A percentile compares a stretch with the other conserved stretches of the same genome.
These are phyloP conservation scores for Tiliacea aurago DNA, from an alignment of 2,888 invertebrate species.

Conservation along the genomic window DNA sequence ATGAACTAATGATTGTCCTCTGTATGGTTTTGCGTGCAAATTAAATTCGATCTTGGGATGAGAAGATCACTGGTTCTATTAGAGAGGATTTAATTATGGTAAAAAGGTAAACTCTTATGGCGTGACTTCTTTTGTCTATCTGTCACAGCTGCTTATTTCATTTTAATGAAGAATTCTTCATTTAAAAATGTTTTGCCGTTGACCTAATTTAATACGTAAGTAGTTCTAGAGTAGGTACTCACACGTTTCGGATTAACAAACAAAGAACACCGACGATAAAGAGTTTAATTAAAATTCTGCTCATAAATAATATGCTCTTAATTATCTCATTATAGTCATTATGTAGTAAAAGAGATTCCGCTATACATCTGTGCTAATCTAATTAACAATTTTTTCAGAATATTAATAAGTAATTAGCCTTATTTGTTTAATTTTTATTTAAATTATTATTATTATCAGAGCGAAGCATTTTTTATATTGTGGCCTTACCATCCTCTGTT, in stretches of 20 bases:
- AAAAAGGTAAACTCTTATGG: too few relatives aligned
- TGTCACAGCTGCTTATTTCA: neutral
- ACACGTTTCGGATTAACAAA: neutral
- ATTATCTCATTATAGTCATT: conserved; percentile 16
- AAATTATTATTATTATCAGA: conserved; percentile 32
- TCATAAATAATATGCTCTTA: conserved; percentile 10
- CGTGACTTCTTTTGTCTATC: neutral
- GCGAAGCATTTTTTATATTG: conserved; percentile 28
- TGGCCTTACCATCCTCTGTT: too few relatives aligned
- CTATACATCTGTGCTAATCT: neutral
- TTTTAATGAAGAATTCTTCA: neutral
- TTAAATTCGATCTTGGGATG: too few relatives aligned
- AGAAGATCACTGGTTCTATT: too few relatives aligned
- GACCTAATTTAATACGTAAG: conserved; percentile 10
- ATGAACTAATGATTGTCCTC: too few relatives aligned
- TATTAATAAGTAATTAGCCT: conserved; percentile 17
- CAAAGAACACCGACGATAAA: neutral
- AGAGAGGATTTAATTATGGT: too few relatives aligned
- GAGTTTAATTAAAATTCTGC: conserved; percentile 23
- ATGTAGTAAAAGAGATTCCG: conserved; percentile 8
- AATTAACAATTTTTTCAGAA: conserved; percentile 21
- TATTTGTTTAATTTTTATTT: conserved; percentile 19
- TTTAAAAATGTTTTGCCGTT: neutral
- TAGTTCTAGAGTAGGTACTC: neutral
- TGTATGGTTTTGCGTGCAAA: too few relatives aligned